phyloP scores from a whole-genome alignment of 2,113 vertebrate genomes.

The Lepus timidus region DNA sequence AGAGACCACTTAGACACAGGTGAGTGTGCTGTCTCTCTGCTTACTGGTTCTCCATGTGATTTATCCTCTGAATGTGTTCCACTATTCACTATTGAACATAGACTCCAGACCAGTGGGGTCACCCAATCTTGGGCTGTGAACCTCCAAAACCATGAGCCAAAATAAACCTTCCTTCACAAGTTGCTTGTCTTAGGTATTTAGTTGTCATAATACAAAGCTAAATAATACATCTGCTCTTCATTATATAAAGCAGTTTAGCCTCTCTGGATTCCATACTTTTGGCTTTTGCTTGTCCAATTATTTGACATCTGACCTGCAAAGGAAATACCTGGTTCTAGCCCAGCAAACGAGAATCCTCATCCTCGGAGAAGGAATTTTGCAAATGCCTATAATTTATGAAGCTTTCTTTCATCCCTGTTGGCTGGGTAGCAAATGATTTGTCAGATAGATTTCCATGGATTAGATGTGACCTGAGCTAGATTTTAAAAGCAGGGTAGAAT shows the following conservation, averaged over 20 bases:
- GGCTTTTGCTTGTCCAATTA: neutral
- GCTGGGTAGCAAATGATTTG: neutral
- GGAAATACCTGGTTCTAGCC: slow-evolving; percentile 2
- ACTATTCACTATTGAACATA: too few species aligned
- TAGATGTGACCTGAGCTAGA: neutral
- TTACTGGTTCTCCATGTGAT: too few species aligned
- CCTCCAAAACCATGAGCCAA: too few species aligned
- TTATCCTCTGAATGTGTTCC: too few species aligned
- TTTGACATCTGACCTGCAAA: neutral
- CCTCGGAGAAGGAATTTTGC: neutral
- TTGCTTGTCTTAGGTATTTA: too few species aligned
- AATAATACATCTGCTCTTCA: neutral
- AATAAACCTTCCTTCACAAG: too few species aligned
- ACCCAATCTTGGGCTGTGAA: too few species aligned
- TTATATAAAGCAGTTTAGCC: neutral
- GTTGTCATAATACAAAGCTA: too few species aligned
- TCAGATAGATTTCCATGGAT: neutral
- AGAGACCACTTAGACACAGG: too few species aligned
- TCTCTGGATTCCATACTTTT: neutral
- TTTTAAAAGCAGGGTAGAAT: neutral
- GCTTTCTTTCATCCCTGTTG: slow-evolving; percentile 4
- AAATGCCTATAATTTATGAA: slow-evolving; percentile 16
- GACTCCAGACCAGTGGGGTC: too few species aligned
- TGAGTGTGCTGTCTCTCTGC: too few species aligned
- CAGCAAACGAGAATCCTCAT: neutral